phyloP scores from a whole-genome alignment of 2,888 invertebrate species.

The Salpingus planirostris region DNA sequence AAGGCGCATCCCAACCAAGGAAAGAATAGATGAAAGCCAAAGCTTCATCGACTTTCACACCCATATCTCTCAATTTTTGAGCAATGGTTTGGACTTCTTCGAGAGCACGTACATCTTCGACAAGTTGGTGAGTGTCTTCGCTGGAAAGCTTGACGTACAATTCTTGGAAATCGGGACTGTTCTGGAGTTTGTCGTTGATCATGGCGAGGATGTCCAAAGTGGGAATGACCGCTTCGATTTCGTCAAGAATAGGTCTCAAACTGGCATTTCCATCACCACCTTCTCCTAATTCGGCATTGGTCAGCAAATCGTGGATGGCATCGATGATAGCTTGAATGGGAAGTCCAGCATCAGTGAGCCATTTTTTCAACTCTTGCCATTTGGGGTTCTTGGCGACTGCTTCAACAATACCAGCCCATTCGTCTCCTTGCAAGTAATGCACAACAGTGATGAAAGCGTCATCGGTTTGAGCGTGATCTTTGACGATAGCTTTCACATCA shows the following conservation, averaged over 20 bases:
- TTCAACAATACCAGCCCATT: conserved; percentile 21
- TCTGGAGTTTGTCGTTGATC: conserved; percentile 18
- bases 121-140: conserved; percentile 18
- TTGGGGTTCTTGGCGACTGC: conserved; percentile 12
- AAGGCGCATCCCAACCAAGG: conserved; percentile 20
- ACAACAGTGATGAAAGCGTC: conserved; percentile 21
- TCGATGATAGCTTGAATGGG: conserved; percentile 17
- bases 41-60: conserved; percentile 19
- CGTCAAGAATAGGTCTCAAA: conserved; percentile 12
- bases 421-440: conserved; percentile 22
- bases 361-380: conserved; percentile 17
- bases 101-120: conserved; percentile 21
- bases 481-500: conserved; percentile 19
- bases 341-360: conserved; percentile 18
- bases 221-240: conserved; percentile 11
- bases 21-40: conserved; percentile 17
- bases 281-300: conserved; percentile 6
- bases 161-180: conserved; percentile 21
- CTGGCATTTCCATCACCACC: conserved; percentile 5
- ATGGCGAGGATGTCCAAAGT: conserved; percentile 17
- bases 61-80: conserved; percentile 17
- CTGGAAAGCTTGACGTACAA: conserved; percentile 21
- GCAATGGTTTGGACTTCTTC: conserved; percentile 19
- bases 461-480: conserved; percentile 20
- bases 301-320: conserved; percentile 16